Conservation (phyloP, 2,888 invertebrate species). For the Phortica okadai region DNA sequence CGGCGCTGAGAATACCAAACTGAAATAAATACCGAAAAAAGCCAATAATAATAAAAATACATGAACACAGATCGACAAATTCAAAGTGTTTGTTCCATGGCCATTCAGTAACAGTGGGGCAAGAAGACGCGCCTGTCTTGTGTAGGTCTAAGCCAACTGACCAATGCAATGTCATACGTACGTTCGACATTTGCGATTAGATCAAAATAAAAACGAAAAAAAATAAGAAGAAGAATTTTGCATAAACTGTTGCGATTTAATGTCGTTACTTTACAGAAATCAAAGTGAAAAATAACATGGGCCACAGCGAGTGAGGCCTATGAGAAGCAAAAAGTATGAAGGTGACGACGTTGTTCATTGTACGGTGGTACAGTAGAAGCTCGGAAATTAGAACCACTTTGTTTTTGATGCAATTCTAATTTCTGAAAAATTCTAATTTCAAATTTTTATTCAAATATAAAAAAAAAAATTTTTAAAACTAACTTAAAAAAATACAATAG, state of each 20-base stretch:
- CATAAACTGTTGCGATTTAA: slow-evolving; percentile 62
- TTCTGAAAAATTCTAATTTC: no score
- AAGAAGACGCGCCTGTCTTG: not conserved
- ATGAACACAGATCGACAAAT: slow-evolving; percentile 37
- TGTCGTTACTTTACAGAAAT: slow-evolving; percentile 35
- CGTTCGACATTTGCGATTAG: slow-evolving; percentile 54
- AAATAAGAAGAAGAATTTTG: slow-evolving; percentile 46
- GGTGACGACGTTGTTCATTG: no score
- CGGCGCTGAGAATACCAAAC: slow-evolving; percentile 63
- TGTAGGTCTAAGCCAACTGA: not conserved
- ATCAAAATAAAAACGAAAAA: slow-evolving; percentile 57
- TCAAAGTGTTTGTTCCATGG: not conserved
- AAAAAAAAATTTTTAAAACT: no score
- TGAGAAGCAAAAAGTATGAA: no score
- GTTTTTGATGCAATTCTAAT: no score
- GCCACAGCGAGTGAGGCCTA: slow-evolving; percentile 12
- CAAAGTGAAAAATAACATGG: slow-evolving; percentile 59
- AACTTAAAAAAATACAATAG: no score
- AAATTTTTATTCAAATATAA: no score
- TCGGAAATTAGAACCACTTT: no score
- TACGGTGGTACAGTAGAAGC: no score
- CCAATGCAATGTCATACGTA: not conserved
- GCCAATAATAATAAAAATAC: slow-evolving; percentile 69
- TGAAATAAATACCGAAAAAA: slow-evolving; percentile 50
- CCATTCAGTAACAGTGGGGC: not conserved